Evolutionary conservation across 2,888 invertebrate species (phyloP).

Genomic region (Euplexia lucipara): DNA sequence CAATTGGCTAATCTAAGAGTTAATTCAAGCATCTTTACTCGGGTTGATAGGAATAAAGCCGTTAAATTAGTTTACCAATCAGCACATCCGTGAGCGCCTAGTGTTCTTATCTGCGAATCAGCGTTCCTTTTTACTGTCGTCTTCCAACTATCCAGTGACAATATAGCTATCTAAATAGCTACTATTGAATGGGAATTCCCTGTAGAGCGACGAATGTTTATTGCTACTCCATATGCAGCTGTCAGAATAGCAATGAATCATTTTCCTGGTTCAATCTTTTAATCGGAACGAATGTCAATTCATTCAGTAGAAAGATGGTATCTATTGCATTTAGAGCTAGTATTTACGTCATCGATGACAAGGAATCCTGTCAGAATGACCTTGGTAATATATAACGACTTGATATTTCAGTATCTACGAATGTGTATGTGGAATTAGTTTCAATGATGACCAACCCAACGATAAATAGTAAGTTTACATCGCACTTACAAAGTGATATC

Average conservation of each 20-base stretch:
- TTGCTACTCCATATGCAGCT: not conserved
- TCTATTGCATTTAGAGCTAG: not conserved
- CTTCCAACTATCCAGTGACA: not conserved
- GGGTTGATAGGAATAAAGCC: no score
- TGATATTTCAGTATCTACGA: slow-evolving; percentile 20
- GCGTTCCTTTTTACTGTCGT: no score
- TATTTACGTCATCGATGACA: slow-evolving; percentile 4
- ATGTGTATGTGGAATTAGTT: slow-evolving; percentile 2
- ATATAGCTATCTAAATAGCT: not conserved
- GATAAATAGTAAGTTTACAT: not conserved
- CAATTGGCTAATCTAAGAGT: no score
- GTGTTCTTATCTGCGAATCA: no score
- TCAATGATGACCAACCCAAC: not conserved
- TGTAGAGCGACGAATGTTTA: no score
- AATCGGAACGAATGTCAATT: not conserved
- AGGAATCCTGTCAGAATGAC: slow-evolving; percentile 20
- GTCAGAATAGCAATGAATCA: slow-evolving; percentile 8
- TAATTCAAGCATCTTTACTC: no score
- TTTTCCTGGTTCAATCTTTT: not conserved
- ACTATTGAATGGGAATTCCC: not conserved
- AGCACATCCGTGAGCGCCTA: no score
- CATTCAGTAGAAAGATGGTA: not conserved
- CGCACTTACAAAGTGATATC: slow-evolving; percentile 26
- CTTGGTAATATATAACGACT: slow-evolving; percentile 19
- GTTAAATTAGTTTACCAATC: no score